Base-by-base conservation (phyloP, 2,797 vertebrate species). In the Megaceryle alcyon region DNA sequence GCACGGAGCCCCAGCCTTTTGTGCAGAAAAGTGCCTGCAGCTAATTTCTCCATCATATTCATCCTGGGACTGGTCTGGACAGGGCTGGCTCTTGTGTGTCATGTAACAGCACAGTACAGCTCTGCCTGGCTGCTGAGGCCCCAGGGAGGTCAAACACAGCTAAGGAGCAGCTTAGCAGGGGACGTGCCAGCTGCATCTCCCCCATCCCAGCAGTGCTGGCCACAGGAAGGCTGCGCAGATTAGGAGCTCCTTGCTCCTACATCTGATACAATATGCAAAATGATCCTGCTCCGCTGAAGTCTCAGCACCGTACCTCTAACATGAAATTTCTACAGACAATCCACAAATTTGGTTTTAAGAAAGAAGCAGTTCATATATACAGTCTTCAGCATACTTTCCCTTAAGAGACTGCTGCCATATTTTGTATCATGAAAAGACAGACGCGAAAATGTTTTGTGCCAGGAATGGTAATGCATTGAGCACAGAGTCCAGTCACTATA, bases 111-210 rank as follows among this genome's bases (percentile, higher is more conserved):
- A 29, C 0, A 0, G 46, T 10, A 35, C n/a, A 51, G 69, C 68
- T 71, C 33, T 21, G 48, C 31, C 80, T 35, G 0, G 0, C 33
- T 71, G 81, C 71, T 9, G 14, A 37, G 72, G 72, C 79, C 21
- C 21, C 0, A 0, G 28, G 48, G 41, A 15, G 41, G 41, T 41
- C 29, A 33, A 2, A 1, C 18, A 19, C 25, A 82, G 79, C 79
- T 31, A 9, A 33, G 69, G 76, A 86, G 64, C 37, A 44, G 76
- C 49, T 92, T 31, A 59, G 76, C 72, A 61, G 28, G 37, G 71
- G 39, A 17, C 28, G 16, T 9, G 39, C 29, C 93, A 91, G 82
- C 80, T 75, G 85, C 1, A 0, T 8, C 28, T 21, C 43, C 63
- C 59, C 39, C 5, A 11, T 60, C n/a, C 60, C 0, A 1, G 73